These are phyloP conservation scores for Tachysurus vachellii DNA, from an alignment of 2,113 vertebrate genomes.

Conservation along the genomic window DNA sequence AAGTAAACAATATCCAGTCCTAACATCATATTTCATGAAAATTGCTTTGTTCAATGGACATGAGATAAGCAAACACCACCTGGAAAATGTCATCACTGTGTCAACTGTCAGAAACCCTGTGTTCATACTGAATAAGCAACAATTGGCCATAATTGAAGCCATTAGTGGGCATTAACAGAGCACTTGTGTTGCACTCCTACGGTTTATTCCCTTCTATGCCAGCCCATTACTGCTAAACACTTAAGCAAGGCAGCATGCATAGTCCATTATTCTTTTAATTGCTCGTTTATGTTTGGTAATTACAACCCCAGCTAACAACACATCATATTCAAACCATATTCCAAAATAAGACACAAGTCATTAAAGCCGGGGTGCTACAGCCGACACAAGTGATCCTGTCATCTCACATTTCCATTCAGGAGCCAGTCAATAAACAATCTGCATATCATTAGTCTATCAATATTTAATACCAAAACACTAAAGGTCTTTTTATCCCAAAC, in stretches of 20 bases:
- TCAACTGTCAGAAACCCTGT: constrained; percentile 61
- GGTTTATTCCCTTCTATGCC: constrained; percentile 55
- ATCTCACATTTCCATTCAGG: constrained; percentile 59
- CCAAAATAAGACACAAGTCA: constrained; percentile 61
- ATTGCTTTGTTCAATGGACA: constrained; percentile 53
- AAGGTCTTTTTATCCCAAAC: constrained; percentile 74
- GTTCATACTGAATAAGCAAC: constrained; percentile 65
- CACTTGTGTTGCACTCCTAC: constrained; percentile 60
- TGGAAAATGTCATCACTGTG: constrained; percentile 70
- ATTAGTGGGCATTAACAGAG: constrained; percentile 61
- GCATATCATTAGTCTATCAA: constrained; percentile 83
- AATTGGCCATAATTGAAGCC: constrained; percentile 70
- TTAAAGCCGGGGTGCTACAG: constrained; percentile 63
- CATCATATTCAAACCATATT: constrained; percentile 54
- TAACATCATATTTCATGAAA: not conserved
- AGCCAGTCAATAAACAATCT: constrained; percentile 84
- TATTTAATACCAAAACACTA: constrained; percentile 83
- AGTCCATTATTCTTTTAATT: constrained; percentile 63
- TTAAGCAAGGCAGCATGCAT: constrained; percentile 58
- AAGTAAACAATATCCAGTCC: not conserved
- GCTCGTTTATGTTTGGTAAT: constrained; percentile 64
- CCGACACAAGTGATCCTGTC: constrained; percentile 55
- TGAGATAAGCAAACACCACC: constrained; percentile 62
- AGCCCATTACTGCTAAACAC: constrained; percentile 55
- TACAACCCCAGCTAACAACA: constrained; percentile 48